A percentile compares a stretch with the other conserved stretches of the same genome.
phyloP scores from a whole-genome alignment of 2,797 vertebrate genomes.

The Cyprinodon diabolis region DNA sequence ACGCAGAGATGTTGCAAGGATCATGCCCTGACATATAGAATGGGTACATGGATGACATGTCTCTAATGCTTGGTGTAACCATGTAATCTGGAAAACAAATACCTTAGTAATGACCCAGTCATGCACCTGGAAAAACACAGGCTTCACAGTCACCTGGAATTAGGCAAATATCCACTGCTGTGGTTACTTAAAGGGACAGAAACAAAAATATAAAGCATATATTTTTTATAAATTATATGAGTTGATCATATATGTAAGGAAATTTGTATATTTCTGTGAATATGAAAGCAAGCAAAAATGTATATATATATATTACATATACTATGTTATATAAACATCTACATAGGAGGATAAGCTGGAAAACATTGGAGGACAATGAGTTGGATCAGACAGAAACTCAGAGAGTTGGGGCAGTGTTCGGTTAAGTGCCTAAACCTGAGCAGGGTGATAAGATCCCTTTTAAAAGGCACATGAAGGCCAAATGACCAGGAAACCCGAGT shows the following conservation, averaged over 20 bases:
- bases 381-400: conserved; percentile 43
- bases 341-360: conserved; percentile 17
- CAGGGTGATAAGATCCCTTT: conserved; percentile 76
- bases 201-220: conserved; percentile 19
- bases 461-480: conserved; percentile 74
- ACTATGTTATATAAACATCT: not conserved
- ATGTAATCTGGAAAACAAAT: conserved; percentile 84
- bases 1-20: conserved; percentile 33
- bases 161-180: conserved; percentile 73
- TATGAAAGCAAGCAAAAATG: not conserved
- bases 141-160: conserved; percentile 80
- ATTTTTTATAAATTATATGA: conserved; percentile 26
- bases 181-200: conserved; percentile 74
- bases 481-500: conserved; percentile 75
- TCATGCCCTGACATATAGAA: conserved; percentile 60
- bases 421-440: conserved; percentile 76
- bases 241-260: conserved; percentile 9
- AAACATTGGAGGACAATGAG: conserved; percentile 22
- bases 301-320: conserved; percentile 21
- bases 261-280: conserved; percentile 11
- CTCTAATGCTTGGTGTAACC: conserved; percentile 75
- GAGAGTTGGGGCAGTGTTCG: conserved; percentile 57
- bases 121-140: conserved; percentile 84
- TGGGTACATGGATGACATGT: conserved; percentile 66
- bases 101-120: conserved; percentile 79